Conservation (phyloP, 2,113 vertebrate genomes). For the Motacilla alba region DNA sequence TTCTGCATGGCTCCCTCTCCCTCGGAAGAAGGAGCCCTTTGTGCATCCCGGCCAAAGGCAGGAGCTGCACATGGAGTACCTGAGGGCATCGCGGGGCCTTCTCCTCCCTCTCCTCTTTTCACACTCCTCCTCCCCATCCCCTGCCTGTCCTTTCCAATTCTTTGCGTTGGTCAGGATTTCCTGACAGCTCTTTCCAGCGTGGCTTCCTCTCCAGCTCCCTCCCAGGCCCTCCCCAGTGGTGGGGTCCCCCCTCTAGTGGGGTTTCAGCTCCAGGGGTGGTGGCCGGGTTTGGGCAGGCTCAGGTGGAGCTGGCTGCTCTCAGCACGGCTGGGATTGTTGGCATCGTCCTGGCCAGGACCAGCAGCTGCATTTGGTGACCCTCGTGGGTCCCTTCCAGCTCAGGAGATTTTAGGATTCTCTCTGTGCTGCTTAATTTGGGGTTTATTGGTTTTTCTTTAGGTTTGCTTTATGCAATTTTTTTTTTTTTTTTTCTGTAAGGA, state of each 20-base stretch:
- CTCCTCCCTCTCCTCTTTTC: neutral
- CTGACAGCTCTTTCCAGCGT: neutral
- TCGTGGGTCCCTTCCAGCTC: neutral
- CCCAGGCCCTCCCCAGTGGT: fast-evolving
- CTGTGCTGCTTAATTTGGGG: neutral
- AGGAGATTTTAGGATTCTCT: neutral
- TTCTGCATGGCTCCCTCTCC: constrained; percentile 37
- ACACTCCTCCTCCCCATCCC: neutral
- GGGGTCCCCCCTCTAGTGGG: fast-evolving
- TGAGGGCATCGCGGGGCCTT: constrained; percentile 10
- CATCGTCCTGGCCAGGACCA: neutral
- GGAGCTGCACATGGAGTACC: constrained; percentile 41
- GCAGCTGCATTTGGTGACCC: neutral
- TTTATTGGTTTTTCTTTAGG: neutral
- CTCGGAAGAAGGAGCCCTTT: constrained; percentile 51
- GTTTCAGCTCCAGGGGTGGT: fast-evolving
- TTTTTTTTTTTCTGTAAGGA: too few species aligned
- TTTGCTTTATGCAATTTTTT: too few species aligned
- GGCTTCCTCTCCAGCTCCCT: neutral
- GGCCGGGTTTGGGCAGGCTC: neutral
- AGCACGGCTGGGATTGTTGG: neutral
- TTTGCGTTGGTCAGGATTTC: neutral
- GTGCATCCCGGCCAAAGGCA: neutral
- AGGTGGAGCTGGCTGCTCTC: neutral
- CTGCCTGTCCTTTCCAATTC: neutral